Evolutionary conservation across 2,888 invertebrate genomes (phyloP).

Genomic region (Lasioglossum lativentre): DNA sequence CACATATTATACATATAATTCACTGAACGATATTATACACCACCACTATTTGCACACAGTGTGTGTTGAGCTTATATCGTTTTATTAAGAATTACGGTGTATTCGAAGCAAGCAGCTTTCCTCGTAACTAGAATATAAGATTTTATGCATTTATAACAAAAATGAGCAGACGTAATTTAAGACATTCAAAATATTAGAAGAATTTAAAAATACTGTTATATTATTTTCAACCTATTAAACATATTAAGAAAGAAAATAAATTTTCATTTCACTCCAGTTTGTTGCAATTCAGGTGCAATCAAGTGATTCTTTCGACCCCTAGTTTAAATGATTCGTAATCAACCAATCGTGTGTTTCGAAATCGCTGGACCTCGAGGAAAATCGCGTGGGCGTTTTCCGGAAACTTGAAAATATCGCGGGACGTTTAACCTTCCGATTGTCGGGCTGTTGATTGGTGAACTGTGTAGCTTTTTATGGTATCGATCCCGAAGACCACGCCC

Average conservation of each 20-base stretch:
- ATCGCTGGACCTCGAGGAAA: neutral
- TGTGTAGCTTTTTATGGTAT: constrained; percentile 74
- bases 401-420: constrained; percentile 15
- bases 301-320: neutral
- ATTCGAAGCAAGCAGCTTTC: too few relatives aligned
- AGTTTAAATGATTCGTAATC: neutral
- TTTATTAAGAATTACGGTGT: neutral
- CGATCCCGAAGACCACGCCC: constrained; percentile 77
- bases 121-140: too few relatives aligned
- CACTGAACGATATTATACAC: neutral
- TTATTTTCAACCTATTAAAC: too few relatives aligned
- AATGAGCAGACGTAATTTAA: too few relatives aligned
- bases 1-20: neutral
- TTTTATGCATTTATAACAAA: too few relatives aligned
- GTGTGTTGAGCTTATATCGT: neutral
- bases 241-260: too few relatives aligned
- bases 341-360: neutral
- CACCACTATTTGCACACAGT: too few relatives aligned
- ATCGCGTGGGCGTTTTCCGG: constrained; percentile 1
- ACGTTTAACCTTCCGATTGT: constrained; percentile 15
- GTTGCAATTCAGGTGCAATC: too few relatives aligned
- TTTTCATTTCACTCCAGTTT: too few relatives aligned
- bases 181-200: too few relatives aligned
- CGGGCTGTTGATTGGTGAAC: constrained; percentile 31
- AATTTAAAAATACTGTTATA: too few relatives aligned